Percentiles rank a stretch among this genome's conserved stretches.
Conservation (phyloP, 2,888 invertebrate species). For the Torymus aiolomorphi region DNA sequence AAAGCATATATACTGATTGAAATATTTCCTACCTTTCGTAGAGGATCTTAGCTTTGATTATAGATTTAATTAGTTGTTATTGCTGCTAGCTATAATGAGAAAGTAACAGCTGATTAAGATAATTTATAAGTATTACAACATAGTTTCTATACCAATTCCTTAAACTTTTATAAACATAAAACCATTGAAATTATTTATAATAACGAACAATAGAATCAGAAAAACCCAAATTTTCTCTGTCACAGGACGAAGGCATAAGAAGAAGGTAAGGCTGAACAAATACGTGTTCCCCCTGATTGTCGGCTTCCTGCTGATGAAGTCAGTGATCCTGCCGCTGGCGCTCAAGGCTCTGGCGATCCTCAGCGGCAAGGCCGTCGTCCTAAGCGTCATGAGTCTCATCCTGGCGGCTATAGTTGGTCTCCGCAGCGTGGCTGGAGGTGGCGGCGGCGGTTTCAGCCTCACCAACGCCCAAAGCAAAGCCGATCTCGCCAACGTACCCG, state of each 20-base stretch:
- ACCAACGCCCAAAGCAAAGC: conserved; percentile 42
- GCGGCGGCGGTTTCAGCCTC: conserved; percentile 13
- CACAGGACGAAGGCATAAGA: conserved; percentile 71
- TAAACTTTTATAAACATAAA: too few species aligned
- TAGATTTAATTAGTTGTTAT: too few species aligned
- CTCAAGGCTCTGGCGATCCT: conserved; percentile 83
- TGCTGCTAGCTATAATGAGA: too few species aligned
- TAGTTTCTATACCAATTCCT: too few species aligned
- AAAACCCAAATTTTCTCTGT: background rate
- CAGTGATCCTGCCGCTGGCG: conserved; percentile 82
- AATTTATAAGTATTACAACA: too few species aligned
- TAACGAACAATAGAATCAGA: too few species aligned
- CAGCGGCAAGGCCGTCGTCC: conserved; percentile 79
- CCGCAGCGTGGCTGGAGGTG: conserved; percentile 76
- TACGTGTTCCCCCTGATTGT: conserved; percentile 80
- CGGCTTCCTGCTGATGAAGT: conserved; percentile 81
- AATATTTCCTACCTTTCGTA: too few species aligned
- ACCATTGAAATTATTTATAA: too few species aligned
- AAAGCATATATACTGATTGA: too few species aligned
- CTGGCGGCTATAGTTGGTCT: conserved; percentile 81
- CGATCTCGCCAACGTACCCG: conserved; percentile 64
- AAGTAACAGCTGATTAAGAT: too few species aligned
- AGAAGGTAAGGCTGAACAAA: conserved; percentile 76
- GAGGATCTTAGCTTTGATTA: too few species aligned
- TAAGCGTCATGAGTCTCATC: conserved; percentile 78